Conservation (phyloP, 2,113 vertebrate genomes). For the Fukomys damarensis region DNA sequence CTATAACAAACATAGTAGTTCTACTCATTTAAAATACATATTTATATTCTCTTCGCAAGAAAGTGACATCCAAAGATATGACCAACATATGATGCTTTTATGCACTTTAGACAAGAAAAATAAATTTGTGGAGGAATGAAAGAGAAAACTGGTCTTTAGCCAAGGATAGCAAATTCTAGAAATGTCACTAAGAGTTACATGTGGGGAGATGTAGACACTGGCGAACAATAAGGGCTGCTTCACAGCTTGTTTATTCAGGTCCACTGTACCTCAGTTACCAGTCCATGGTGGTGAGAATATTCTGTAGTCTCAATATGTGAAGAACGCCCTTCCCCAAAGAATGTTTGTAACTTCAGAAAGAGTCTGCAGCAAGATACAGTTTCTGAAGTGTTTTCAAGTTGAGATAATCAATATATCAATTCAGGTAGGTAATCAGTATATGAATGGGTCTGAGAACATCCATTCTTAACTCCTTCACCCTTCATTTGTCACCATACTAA, state of each 20-base stretch:
- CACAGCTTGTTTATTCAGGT: neutral
- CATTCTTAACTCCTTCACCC: neutral
- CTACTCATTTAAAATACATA: neutral
- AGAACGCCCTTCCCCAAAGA: neutral
- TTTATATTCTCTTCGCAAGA: neutral
- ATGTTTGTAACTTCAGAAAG: neutral
- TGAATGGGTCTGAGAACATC: neutral
- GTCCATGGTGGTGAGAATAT: neutral
- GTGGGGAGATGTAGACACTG: too few species aligned
- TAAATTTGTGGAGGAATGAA: neutral
- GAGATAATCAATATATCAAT: neutral
- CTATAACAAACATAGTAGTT: neutral
- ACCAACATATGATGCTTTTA: neutral
- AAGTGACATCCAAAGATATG: neutral
- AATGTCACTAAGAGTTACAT: neutral
- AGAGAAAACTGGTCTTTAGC: neutral
- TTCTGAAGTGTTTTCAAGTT: neutral
- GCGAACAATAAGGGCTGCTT: neutral
- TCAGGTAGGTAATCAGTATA: neutral
- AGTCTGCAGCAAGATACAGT: neutral
- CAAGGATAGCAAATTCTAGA: neutral
- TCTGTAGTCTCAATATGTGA: neutral
- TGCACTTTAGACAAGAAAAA: neutral
- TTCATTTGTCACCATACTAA: neutral
- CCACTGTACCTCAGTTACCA: neutral